Conservation (phyloP, 2,888 invertebrate genomes). For the Caenorhabditis panamensis region DNA sequence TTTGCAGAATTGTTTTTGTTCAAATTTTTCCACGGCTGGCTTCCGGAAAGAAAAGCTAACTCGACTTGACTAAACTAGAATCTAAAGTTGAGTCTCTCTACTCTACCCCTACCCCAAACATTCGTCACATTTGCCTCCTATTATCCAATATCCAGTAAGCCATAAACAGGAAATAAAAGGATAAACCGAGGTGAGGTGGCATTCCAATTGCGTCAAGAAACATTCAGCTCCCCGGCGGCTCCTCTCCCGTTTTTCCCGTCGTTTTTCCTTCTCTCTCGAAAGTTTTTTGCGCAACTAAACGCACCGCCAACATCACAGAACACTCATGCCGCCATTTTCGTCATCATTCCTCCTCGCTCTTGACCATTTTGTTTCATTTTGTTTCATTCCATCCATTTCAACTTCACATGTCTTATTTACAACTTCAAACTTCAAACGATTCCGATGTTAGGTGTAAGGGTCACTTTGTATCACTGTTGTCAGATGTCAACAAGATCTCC, state of each 20-base stretch:
- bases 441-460: too few species aligned
- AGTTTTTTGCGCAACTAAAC: constrained; percentile 22
- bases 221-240: constrained; percentile 5
- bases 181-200: constrained; percentile 6
- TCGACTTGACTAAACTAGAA: too few species aligned
- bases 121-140: too few species aligned
- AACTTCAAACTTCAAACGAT: too few species aligned
- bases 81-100: too few species aligned
- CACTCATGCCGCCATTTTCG: constrained; percentile 32
- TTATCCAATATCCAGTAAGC: too few species aligned
- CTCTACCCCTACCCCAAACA: too few species aligned
- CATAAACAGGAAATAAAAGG: background rate
- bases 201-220: constrained; percentile 27
- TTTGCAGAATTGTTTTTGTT: too few species aligned
- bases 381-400: too few species aligned
- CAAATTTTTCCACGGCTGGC: too few species aligned
- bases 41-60: too few species aligned
- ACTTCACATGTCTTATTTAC: too few species aligned
- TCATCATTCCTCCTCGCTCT: constrained; percentile 2
- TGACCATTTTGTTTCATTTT: background rate
- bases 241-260: background rate
- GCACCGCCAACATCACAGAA: constrained; percentile 43
- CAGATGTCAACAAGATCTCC: background rate
- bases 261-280: background rate
- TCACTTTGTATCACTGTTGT: background rate